Base-by-base conservation (phyloP, 2,113 vertebrate genomes). In the Leptobrachium ailaonicum region DNA sequence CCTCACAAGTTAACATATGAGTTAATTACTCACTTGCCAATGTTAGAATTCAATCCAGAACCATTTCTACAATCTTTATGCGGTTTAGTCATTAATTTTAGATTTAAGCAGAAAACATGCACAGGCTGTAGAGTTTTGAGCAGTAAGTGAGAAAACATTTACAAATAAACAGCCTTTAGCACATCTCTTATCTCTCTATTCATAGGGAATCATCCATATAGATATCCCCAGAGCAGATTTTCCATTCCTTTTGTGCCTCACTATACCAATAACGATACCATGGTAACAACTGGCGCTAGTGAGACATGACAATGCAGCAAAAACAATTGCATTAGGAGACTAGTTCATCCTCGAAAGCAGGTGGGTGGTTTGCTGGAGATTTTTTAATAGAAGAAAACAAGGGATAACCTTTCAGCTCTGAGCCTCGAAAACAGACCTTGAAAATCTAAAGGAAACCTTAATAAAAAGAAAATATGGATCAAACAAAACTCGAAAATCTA, bases 241-340 rank as follows among this genome's bases (percentile, higher is more conserved):
- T n/a, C 13, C 47, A 5, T 8, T 8, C 47, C 47, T 50, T 8
- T 8, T 50, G 47, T 50, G 47, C 47, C 8, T 50, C 47, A 50
- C 47, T 50, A 8, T 8, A 50, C 8, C 47, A 50, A 67, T 47
- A 67, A 67, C 41, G 74, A 32, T 53, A 54, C 74, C 40, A 67
- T 67, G 74, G 63, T 53, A 76, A 76, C 74, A 40, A 50, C 20
- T 64, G 50, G 63, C 41, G n/a, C 10, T n/a, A 43, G 6, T 41
- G 54, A 14, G 41, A 62, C 20, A 54, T 41, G 13, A 76, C n/a
- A 14, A 2, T 50, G n/a, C 66, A 40, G 9, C 5, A 58, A 58
- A 43, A 76, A 2, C n/a, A 43, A 58, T 41, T 4, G 45, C 42
- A 47, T 66, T 73, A 58, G 66, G 14, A 40, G 41, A 12, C 43